These are phyloP conservation scores for Mythimna loreyi DNA, from an alignment of 2,888 invertebrate species.

Conservation along the genomic window DNA sequence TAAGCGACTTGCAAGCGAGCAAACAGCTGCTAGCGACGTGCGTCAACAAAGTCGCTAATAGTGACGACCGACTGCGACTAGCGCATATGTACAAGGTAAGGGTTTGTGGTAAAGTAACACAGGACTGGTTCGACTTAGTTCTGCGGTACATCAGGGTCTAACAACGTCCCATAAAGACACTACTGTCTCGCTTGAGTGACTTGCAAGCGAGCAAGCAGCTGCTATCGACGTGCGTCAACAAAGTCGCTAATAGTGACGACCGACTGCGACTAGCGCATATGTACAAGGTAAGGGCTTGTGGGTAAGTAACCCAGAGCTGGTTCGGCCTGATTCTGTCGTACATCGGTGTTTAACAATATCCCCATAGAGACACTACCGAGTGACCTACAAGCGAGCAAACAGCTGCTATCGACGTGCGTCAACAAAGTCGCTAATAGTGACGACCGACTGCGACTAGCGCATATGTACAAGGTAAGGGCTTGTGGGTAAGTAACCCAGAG, in stretches of 20 bases:
- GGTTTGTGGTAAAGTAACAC: no score
- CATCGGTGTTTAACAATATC: conserved; percentile 76
- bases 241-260: conserved; percentile 90
- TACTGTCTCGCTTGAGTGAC: conserved; percentile 78
- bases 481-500: conserved; percentile 72
- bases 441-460: conserved; percentile 89
- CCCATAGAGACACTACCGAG: conserved; percentile 81
- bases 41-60: conserved; percentile 88
- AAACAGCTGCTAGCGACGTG: conserved; percentile 88
- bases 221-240: conserved; percentile 90
- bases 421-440: conserved; percentile 90
- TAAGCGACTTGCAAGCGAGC: conserved; percentile 79
- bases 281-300: conserved; percentile 82
- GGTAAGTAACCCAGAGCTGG: conserved; percentile 80
- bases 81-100: conserved; percentile 91
- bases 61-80: conserved; percentile 91
- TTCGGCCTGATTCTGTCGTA: conserved; percentile 80
- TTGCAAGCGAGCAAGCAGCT: conserved; percentile 79
- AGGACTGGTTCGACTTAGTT: conserved; percentile 89
- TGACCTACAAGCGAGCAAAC: conserved; percentile 77
- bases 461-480: conserved; percentile 53
- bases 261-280: conserved; percentile 91
- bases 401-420: conserved; percentile 89
- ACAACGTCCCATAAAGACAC: conserved; percentile 82
- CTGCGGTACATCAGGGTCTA: conserved; percentile 63